phyloP scores from a whole-genome alignment of 2,888 invertebrate genomes.

The Meandrusa payeni region DNA sequence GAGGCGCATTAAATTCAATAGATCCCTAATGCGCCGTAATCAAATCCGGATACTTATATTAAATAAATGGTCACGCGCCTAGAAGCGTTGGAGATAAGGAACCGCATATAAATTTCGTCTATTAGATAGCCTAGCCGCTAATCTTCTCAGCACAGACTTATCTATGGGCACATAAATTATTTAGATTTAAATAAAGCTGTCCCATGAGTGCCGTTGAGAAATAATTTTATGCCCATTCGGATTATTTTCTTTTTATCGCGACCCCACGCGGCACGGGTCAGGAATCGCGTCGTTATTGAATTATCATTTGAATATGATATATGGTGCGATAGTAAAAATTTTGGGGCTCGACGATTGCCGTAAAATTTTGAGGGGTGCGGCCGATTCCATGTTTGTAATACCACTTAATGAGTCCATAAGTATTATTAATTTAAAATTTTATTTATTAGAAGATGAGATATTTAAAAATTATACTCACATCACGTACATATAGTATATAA shows the following conservation, averaged over 20 bases:
- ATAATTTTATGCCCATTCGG: conserved; percentile 71
- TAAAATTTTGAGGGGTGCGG: conserved; percentile 63
- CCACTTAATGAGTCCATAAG: conserved; percentile 48
- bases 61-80: conserved; percentile 60
- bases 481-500: too few species aligned
- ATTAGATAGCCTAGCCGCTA: conserved; percentile 61
- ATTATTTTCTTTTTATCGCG: conserved; percentile 65
- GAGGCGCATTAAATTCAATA: conserved; percentile 38
- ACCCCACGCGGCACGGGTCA: conserved; percentile 52
- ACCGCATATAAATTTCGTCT: conserved; percentile 61
- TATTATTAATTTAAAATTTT: too few species aligned
- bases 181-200: conserved; percentile 54
- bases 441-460: too few species aligned
- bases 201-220: conserved; percentile 51
- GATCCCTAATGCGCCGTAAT: conserved; percentile 50
- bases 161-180: conserved; percentile 65
- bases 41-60: conserved; percentile 55
- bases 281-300: conserved; percentile 73
- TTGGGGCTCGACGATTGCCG: conserved; percentile 61
- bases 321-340: conserved; percentile 53
- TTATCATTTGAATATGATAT: conserved; percentile 78
- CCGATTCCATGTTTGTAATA: conserved; percentile 58
- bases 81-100: conserved; percentile 56
- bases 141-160: conserved; percentile 51
- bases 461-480: too few species aligned